phyloP scores from a whole-genome alignment of 2,888 invertebrate species.

The Leptinotarsa juncta region DNA sequence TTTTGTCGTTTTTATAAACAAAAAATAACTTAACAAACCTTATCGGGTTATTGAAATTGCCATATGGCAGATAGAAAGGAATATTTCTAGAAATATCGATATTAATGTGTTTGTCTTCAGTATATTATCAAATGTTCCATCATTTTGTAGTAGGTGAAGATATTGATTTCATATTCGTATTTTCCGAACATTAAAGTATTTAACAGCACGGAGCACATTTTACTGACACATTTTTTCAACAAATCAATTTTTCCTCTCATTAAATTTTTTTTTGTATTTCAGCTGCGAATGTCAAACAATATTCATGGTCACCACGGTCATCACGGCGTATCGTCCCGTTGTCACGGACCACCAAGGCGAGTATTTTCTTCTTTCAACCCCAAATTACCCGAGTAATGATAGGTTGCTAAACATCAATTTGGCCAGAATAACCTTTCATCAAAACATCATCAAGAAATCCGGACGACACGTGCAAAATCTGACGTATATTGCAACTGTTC shows the following conservation, averaged over 20 bases:
- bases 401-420: slow-evolving; percentile 30
- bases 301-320: slow-evolving; percentile 66
- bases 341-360: slow-evolving; percentile 64
- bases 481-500: slow-evolving; percentile 44
- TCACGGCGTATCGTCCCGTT: slow-evolving; percentile 62
- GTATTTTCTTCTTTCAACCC: slow-evolving; percentile 38
- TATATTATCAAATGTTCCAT: no score
- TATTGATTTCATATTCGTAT: no score
- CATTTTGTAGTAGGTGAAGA: no score
- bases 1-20: no score
- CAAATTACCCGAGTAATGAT: slow-evolving; percentile 37
- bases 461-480: slow-evolving; percentile 47
- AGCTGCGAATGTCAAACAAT: slow-evolving; percentile 71
- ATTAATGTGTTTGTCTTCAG: no score
- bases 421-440: slow-evolving; percentile 42
- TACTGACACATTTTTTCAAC: no score
- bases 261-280: slow-evolving; percentile 64
- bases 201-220: no score
- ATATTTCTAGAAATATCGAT: no score
- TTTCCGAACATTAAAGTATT: no score
- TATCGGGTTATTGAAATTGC: no score
- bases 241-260: not conserved
- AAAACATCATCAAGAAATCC: slow-evolving; percentile 42
- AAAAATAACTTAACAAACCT: no score
- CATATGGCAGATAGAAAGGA: no score